These are phyloP conservation scores for Cantharis flavilabris DNA, from an alignment of 2,888 invertebrate species.

Conservation along the genomic window DNA sequence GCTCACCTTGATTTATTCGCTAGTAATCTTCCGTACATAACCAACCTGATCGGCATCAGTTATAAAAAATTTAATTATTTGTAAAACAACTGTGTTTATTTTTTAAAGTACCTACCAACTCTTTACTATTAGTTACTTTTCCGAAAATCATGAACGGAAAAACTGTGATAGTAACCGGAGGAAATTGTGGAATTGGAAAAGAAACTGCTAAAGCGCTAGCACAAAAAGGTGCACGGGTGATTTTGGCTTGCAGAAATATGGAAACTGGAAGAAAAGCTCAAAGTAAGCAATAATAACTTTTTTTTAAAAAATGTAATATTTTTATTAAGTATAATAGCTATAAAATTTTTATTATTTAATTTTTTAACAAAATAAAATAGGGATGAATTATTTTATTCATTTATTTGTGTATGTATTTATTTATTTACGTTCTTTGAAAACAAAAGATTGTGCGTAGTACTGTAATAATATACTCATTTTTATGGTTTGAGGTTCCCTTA, in stretches of 20 bases:
- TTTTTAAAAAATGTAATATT: neutral
- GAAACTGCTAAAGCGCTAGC: conserved; percentile 55
- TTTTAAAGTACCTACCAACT: conserved; percentile 28
- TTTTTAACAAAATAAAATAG: too few species aligned
- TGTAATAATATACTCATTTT: too few species aligned
- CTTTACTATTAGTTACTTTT: conserved; percentile 45
- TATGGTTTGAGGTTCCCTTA: too few species aligned
- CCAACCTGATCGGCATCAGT: neutral
- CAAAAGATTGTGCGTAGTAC: too few species aligned
- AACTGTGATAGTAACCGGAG: neutral
- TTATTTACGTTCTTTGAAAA: too few species aligned
- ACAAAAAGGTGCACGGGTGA: conserved; percentile 58
- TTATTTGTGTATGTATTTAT: too few species aligned
- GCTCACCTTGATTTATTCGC: neutral
- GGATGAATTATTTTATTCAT: too few species aligned
- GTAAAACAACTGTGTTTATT: neutral
- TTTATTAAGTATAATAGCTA: neutral
- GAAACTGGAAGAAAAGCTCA: conserved; percentile 77
- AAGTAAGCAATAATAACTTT: conserved; percentile 24
- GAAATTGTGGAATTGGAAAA: conserved; percentile 23
- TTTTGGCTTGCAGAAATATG: conserved; percentile 63
- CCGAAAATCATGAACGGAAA: conserved; percentile 36
- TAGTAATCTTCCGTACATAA: neutral
- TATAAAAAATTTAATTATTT: neutral
- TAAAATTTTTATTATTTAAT: neutral